A percentile compares a stretch with the other conserved stretches of the same genome.
Conservation (phyloP, 1,140 invertebrate species). For the Diachasma alloeum region DNA sequence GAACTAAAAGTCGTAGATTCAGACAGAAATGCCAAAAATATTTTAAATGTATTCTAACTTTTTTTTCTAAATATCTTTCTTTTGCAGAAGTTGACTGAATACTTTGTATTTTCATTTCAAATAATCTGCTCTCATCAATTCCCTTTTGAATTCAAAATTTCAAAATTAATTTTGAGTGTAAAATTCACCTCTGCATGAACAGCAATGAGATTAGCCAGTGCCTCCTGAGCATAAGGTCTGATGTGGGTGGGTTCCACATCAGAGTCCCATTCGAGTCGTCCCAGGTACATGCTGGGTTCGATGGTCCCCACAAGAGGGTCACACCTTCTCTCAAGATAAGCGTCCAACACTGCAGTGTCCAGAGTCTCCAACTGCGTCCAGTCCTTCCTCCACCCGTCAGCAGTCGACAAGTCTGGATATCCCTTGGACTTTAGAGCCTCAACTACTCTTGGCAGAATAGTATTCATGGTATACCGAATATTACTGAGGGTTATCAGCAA, state of each 20-base stretch:
- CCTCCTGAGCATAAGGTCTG: conserved; percentile 91
- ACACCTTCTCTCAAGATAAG: conserved; percentile 91
- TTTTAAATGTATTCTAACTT: no score
- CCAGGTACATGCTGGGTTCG: conserved; percentile 94
- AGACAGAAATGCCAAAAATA: no score
- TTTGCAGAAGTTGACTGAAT: no score
- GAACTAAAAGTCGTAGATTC: no score
- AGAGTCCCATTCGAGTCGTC: conserved; percentile 85
- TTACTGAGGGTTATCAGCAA: conserved; percentile 89
- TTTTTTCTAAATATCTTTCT: no score
- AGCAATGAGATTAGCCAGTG: conserved; percentile 88
- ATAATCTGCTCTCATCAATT: no score
- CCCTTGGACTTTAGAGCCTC: conserved; percentile 57
- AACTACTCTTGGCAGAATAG: conserved; percentile 76
- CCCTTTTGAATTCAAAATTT: no score
- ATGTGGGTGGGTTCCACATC: conserved; percentile 79
- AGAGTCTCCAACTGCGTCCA: conserved; percentile 69
- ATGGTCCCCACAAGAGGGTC: conserved; percentile 93
- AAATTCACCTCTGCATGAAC: conserved; percentile 87
- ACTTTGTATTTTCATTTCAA: no score
- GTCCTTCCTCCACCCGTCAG: conserved; percentile 55
- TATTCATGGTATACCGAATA: conserved; percentile 82
- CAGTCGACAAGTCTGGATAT: conserved; percentile 57
- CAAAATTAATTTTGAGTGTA: no score
- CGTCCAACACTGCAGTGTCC: conserved; percentile 77